Evolutionary conservation across 2,113 vertebrate genomes (phyloP).

Genomic region (Pristiophorus japonicus): DNA sequence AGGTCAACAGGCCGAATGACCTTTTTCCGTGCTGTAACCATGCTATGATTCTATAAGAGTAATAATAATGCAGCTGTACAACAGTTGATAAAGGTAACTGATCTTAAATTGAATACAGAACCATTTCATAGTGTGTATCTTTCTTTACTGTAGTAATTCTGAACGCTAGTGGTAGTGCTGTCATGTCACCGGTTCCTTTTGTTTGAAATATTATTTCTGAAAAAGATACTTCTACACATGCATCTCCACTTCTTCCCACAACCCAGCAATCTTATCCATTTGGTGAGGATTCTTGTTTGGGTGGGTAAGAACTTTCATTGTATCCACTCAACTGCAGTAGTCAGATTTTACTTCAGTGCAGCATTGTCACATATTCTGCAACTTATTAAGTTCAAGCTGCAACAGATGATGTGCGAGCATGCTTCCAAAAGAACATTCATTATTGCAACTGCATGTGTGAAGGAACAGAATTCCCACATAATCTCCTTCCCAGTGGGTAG

Average conservation of each 20-base stretch:
- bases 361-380: not conserved
- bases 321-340: not conserved
- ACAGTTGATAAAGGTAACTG: not conserved
- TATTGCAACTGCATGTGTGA: not conserved
- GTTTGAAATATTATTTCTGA: not conserved
- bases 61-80: too few species aligned
- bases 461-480: not conserved
- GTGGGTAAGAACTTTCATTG: not conserved
- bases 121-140: not conserved
- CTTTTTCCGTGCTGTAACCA: too few species aligned
- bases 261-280: not conserved
- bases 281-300: not conserved
- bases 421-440: not conserved
- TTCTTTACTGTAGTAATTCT: not conserved
- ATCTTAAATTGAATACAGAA: not conserved
- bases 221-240: not conserved
- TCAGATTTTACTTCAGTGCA: not conserved
- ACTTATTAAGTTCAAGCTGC: not conserved
- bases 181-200: not conserved
- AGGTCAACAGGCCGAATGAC: too few species aligned
- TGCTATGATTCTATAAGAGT: too few species aligned
- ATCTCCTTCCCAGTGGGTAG: not conserved
- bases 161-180: not conserved
- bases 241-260: not conserved
- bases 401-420: not conserved